phyloP scores from a whole-genome alignment of 2,113 vertebrate species.

The Columba livia region DNA sequence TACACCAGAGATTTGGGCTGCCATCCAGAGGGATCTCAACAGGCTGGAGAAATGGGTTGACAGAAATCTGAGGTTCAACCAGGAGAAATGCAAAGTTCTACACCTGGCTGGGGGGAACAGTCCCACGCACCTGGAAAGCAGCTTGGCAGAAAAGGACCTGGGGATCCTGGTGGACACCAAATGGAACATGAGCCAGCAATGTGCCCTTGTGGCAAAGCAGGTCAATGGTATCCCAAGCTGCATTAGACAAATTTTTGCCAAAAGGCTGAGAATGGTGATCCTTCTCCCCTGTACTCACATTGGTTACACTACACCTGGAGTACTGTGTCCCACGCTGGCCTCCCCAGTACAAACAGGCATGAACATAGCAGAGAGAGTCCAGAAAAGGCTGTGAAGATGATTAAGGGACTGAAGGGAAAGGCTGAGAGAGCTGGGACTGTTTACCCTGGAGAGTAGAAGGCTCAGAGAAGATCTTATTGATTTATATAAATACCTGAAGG shows the following conservation, averaged over 20 bases:
- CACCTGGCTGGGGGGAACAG: neutral
- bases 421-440: neutral
- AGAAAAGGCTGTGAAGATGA: neutral
- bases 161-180: neutral
- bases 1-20: neutral
- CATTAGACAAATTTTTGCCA: neutral
- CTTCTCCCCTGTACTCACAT: neutral
- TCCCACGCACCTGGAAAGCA: neutral
- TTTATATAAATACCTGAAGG: neutral
- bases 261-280: too few relatives aligned
- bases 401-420: neutral
- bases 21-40: neutral
- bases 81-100: neutral
- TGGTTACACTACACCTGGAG: neutral
- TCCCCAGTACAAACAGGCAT: neutral
- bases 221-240: neutral
- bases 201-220: neutral
- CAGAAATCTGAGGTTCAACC: neutral
- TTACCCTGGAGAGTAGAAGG: neutral
- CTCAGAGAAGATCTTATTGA: neutral
- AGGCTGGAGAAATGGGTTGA: neutral
- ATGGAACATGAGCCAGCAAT: neutral
- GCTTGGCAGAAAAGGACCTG: neutral
- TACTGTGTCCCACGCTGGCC: neutral
- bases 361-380: neutral